Conservation (phyloP, 2,888 invertebrate species). For the Drosophila niveifrons region DNA sequence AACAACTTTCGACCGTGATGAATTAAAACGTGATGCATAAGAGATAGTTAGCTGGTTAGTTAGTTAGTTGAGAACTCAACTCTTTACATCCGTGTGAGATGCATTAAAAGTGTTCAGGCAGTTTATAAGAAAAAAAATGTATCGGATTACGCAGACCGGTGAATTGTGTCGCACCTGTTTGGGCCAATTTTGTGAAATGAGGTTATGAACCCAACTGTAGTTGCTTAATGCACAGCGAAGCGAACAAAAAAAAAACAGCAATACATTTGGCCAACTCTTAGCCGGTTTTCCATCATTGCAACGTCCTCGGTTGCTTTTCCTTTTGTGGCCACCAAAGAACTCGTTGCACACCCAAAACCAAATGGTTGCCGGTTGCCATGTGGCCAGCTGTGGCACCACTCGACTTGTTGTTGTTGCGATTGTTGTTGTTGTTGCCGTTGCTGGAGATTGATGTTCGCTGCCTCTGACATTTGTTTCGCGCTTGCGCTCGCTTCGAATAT, state of each 20-base stretch:
- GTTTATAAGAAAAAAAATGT: conserved; percentile 7
- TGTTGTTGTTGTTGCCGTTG: conserved; percentile 26
- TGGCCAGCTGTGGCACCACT: conserved; percentile 30
- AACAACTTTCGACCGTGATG: conserved; percentile 50
- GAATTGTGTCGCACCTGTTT: conserved; percentile 73
- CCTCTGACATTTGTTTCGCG: conserved; percentile 81
- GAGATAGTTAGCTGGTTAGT: too few species aligned
- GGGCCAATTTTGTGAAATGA: conserved; percentile 71
- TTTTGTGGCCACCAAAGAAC: conserved; percentile 81
- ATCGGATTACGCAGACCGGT: conserved; percentile 34
- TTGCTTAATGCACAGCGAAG: conserved; percentile 39
- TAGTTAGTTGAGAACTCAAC: background rate
- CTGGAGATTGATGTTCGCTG: conserved; percentile 79
- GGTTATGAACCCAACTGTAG: conserved; percentile 81
- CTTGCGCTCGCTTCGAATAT: conserved; percentile 49
- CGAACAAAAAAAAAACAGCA: conserved; percentile 46
- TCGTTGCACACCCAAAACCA: conserved; percentile 70
- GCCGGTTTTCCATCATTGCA: conserved; percentile 71
- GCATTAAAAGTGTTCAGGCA: conserved; percentile 3
- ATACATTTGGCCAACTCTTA: conserved; percentile 72
- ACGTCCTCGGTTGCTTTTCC: conserved; percentile 65
- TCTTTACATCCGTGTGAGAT: background rate
- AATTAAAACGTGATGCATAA: conserved; percentile 18
- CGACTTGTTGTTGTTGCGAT: conserved; percentile 8
- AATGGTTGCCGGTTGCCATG: conserved; percentile 64